phyloP scores from a whole-genome alignment of 2,113 vertebrate genomes.

The Aythya baeri region DNA sequence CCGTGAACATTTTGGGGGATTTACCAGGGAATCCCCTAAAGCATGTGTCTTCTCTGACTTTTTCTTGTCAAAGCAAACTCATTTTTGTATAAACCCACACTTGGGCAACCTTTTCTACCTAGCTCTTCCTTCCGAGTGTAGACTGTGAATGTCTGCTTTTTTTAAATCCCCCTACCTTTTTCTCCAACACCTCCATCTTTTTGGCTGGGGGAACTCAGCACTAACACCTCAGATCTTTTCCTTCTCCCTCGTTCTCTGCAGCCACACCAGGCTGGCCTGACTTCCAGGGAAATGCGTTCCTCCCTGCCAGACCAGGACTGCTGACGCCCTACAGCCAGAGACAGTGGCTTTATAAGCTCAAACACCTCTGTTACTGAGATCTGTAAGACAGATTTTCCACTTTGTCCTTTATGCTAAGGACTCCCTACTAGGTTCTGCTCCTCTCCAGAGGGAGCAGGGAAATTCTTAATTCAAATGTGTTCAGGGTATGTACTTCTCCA shows the following conservation, averaged over 20 bases:
- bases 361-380: background rate
- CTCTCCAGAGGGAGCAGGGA: background rate
- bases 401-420: background rate
- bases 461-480: background rate
- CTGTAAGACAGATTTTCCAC: background rate
- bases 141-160: background rate
- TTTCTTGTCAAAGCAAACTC: background rate
- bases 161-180: background rate
- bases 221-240: background rate
- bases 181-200: background rate
- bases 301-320: background rate
- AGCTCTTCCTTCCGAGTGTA: background rate
- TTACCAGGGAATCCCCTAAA: background rate
- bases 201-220: background rate
- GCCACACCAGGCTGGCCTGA: background rate
- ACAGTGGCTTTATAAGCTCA: background rate
- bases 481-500: background rate
- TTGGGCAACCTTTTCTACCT: background rate
- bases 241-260: background rate
- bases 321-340: background rate
- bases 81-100: background rate
- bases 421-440: accelerated
- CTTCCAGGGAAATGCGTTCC: background rate
- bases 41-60: background rate
- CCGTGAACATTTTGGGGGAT: background rate